phyloP scores from a whole-genome alignment of 1,140 invertebrate genomes.

The Drosophila prosaltans region DNA sequence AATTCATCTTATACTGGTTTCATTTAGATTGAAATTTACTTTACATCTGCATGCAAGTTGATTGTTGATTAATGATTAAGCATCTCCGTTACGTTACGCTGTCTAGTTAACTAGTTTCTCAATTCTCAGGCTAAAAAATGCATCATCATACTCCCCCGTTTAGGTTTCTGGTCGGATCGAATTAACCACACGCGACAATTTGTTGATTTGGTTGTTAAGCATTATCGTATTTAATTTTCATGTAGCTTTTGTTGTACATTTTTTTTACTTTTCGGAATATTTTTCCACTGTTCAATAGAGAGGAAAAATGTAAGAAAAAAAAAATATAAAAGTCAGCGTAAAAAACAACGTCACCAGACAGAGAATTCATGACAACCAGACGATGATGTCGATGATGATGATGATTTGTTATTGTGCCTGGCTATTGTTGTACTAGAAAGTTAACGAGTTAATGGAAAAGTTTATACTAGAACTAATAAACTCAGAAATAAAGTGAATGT shows the following conservation, averaged over 20 bases:
- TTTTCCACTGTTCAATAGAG: conserved; percentile 20
- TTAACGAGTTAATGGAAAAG: conserved; percentile 35
- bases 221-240: conserved; percentile 14
- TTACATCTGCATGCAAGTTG: conserved; percentile 8
- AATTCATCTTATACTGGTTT: conserved; percentile 2
- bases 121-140: background rate
- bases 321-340: background rate
- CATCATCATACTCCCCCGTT: background rate
- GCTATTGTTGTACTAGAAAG: conserved; percentile 18
- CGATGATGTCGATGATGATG: conserved; percentile 5
- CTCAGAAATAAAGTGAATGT: conserved; percentile 6
- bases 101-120: conserved; percentile 1
- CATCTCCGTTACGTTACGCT: conserved; percentile 1
- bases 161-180: background rate
- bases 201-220: conserved; percentile 8
- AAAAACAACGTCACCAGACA: conserved; percentile 17
- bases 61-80: background rate
- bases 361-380: conserved; percentile 19
- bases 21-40: conserved; percentile 1
- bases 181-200: conserved; percentile 18
- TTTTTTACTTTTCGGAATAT: conserved; percentile 4
- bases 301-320: background rate
- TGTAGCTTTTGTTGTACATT: conserved; percentile 10
- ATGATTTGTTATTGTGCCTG: conserved; percentile 11
- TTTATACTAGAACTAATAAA: conserved; percentile 22